A percentile compares a stretch with the other conserved stretches of the same genome.
phyloP scores from a whole-genome alignment of 1,140 invertebrate species.

The Bombus sylvicola region DNA sequence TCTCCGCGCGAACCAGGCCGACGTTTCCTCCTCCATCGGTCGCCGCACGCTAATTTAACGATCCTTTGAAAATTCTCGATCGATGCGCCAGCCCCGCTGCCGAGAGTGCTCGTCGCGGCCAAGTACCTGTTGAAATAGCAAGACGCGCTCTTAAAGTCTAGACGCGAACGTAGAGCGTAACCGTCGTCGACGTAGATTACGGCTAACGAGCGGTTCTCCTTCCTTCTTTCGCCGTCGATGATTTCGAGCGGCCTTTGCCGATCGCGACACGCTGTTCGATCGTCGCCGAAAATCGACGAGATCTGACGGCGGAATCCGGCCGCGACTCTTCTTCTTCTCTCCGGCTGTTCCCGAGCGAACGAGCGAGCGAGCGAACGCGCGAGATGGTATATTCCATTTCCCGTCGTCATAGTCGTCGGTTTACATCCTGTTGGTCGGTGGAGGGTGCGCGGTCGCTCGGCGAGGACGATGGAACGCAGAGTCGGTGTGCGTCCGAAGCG shows the following conservation, averaged over 20 bases:
- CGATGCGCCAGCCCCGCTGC: not conserved
- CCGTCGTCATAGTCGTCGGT: constrained; percentile 67
- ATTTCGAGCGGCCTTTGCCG: too few relatives aligned
- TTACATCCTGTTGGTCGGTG: constrained; percentile 67
- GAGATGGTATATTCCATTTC: constrained; percentile 65
- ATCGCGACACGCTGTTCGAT: too few relatives aligned
- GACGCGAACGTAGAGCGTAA: not conserved
- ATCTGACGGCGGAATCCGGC: too few relatives aligned
- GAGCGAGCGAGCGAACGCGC: not conserved
- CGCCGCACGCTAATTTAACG: constrained; percentile 2
- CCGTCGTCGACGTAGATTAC: too few relatives aligned
- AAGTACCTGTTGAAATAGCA: constrained; percentile 22
- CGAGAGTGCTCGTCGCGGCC: too few relatives aligned
- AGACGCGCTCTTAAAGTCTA: not conserved
- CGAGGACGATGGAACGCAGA: constrained; percentile 37
- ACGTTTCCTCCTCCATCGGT: too few relatives aligned
- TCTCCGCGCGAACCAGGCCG: not conserved
- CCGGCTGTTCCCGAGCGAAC: not conserved
- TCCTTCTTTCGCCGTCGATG: too few relatives aligned
- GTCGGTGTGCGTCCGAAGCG: constrained; percentile 11
- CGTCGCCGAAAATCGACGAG: too few relatives aligned
- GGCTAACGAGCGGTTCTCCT: too few relatives aligned
- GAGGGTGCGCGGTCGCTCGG: constrained; percentile 44
- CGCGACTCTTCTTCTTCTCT: too few relatives aligned
- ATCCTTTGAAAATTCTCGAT: constrained; percentile 4